Base-by-base conservation (phyloP, 2,113 vertebrate species). In the Lycocorax pyrrhopterus region DNA sequence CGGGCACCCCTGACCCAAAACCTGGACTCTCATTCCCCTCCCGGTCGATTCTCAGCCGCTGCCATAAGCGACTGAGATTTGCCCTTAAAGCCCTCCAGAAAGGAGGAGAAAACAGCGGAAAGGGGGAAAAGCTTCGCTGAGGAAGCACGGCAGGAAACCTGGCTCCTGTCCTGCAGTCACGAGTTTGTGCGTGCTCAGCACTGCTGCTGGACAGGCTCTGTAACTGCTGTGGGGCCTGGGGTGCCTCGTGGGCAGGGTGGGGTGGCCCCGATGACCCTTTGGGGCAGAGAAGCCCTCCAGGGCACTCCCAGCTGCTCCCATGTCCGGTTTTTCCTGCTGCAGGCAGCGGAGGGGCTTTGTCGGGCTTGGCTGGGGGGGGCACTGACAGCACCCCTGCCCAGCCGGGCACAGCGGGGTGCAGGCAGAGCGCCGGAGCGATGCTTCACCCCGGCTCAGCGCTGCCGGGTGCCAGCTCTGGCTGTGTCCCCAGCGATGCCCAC, bases 21-120 rank as follows among this genome's bases (percentile, higher is more conserved):
- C 25, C 13, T 3, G 0, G 6, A 3, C 13, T 9, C 27, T 35
- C n/a, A 27, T 69, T 32, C 32, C 5, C 15, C 14, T 84, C 47
- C 56, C 44, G 0, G 2, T 25, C 0, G 10, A 6, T 86, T 69
- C 66, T n/a, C 13, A 18, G 37, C n/a, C 0, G 0, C 67, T 64
- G 58, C 51, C 6, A 0, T 6, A 29, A 64, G 6, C 1, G 5
- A 33, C 62, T 23, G 35, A 35, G 62, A 41, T 80, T 93, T 91
- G 71, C 35, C 43, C 71, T 89, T 25, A 51, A 46, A 71, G 12
- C 19, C 51, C 29, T 55, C 29, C 37, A n/a, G 71, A 90, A 75
- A 60, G n/a, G 71, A 89, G 75, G 78, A 37, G 89, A 91, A 83
- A 35, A 32, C 91, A 90, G 3, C 49, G 41, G 19, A 30, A 56